phyloP scores from a whole-genome alignment of 1,140 invertebrate species.

The Drosophila persimilis region DNA sequence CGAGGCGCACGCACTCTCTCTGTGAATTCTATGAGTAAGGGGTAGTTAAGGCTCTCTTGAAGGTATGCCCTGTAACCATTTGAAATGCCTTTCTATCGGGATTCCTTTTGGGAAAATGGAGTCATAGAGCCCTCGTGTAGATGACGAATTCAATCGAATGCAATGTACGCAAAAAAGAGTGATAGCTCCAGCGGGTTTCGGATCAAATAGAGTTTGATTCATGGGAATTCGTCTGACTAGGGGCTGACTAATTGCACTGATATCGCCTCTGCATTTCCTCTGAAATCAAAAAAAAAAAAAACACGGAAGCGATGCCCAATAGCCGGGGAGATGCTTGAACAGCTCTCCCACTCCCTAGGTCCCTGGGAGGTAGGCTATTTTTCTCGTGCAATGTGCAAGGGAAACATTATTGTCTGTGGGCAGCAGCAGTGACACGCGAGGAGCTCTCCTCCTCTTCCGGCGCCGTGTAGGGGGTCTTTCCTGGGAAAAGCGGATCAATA shows the following conservation, averaged over 20 bases:
- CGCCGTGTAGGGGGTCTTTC: constrained; percentile 39
- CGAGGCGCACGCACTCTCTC: too few species aligned
- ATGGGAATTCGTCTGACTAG: constrained; percentile 17
- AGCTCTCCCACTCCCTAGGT: too few species aligned
- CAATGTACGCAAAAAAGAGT: background rate
- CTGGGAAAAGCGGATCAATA: constrained; percentile 74
- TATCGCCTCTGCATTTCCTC: background rate
- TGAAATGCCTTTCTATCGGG: too few species aligned
- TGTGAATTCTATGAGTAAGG: too few species aligned
- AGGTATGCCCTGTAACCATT: too few species aligned
- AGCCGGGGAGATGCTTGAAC: too few species aligned
- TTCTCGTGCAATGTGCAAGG: constrained; percentile 17
- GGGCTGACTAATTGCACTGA: background rate
- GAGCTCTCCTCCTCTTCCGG: constrained; percentile 1
- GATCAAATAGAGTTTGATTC: constrained; percentile 1
- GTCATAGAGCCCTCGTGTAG: too few species aligned
- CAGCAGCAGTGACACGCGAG: constrained; percentile 41
- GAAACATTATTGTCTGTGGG: constrained; percentile 74
- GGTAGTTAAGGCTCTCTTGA: too few species aligned
- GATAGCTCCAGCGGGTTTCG: constrained; percentile 11
- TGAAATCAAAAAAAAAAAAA: background rate
- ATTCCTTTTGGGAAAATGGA: too few species aligned
- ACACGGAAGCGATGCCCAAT: too few species aligned
- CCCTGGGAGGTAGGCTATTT: too few species aligned
- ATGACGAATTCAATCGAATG: too few species aligned